Percentiles rank a stretch among this genome's conserved stretches.
These are phyloP conservation scores for Panulirus ornatus DNA, from an alignment of 1,140 invertebrate species.

Conservation along the genomic window DNA sequence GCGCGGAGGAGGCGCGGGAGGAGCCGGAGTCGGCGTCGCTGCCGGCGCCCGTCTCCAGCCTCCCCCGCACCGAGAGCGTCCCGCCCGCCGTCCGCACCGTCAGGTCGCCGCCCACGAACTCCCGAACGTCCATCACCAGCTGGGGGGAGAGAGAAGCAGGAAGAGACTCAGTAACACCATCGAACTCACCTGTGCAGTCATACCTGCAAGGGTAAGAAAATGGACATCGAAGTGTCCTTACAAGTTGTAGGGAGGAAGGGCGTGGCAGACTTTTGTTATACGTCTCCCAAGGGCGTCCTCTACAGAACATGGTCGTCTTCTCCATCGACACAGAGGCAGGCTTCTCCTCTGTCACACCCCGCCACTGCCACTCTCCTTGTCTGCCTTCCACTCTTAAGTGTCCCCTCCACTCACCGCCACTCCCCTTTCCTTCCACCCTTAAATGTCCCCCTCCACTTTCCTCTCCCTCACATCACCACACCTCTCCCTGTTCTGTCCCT, in stretches of 20 bases:
- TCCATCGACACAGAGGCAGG: no score
- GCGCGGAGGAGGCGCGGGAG: conserved; percentile 30
- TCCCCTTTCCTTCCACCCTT: background rate
- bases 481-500: no score
- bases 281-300: no score
- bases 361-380: background rate
- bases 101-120: conserved; percentile 72
- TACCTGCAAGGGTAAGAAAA: no score
- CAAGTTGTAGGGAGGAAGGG: no score
- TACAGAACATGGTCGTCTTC: no score
- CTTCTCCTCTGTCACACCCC: no score
- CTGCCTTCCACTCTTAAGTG: background rate
- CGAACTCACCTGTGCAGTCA: no score
- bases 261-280: no score
- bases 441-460: background rate
- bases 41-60: conserved; percentile 49
- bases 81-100: conserved; percentile 74
- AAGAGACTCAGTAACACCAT: no score
- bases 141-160: background rate
- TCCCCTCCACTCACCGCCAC: background rate
- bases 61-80: conserved; percentile 71
- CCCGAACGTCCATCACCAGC: conserved; percentile 75
- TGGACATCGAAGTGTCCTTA: no score
- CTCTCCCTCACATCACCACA: no score
- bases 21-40: conserved; percentile 8